phyloP scores from a whole-genome alignment of 2,888 invertebrate species.

The Sclerodermus sp. region DNA sequence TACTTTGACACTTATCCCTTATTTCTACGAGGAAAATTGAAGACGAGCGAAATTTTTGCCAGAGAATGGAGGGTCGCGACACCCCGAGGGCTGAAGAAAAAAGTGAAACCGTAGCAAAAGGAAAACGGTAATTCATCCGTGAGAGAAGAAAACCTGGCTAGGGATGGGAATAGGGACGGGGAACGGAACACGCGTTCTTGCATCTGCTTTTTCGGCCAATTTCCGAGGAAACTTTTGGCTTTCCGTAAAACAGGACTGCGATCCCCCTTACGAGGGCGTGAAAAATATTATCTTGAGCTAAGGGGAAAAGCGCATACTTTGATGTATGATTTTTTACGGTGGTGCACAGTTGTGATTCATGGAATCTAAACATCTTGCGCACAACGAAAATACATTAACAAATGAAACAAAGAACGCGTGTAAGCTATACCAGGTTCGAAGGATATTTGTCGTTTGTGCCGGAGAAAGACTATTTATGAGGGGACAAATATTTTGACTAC shows the following conservation, averaged over 20 bases:
- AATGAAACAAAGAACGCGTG: no score
- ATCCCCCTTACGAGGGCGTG: conserved; percentile 23
- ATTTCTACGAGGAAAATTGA: conserved; percentile 36
- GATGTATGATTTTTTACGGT: no score
- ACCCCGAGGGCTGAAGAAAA: conserved; percentile 8
- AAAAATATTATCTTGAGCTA: conserved; percentile 1
- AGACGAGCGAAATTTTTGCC: conserved; percentile 30
- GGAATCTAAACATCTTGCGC: no score
- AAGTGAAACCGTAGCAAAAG: conserved; percentile 1
- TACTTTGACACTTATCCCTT: conserved; percentile 33
- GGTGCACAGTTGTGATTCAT: no score
- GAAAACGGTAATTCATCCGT: background rate
- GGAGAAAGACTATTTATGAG: no score
- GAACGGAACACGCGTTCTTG: no score
- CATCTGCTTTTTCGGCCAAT: conserved; percentile 39
- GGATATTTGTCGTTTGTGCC: no score
- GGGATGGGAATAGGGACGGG: conserved; percentile 19
- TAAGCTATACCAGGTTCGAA: no score
- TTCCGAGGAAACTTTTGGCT: conserved; percentile 33
- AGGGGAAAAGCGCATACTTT: no score
- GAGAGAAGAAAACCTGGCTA: conserved; percentile 32
- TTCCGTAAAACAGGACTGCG: conserved; percentile 17
- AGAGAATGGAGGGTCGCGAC: conserved; percentile 17
- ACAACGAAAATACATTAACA: no score
- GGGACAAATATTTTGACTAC: no score